Conservation (phyloP, 2,888 invertebrate genomes). For the Camponotus fellah region DNA sequence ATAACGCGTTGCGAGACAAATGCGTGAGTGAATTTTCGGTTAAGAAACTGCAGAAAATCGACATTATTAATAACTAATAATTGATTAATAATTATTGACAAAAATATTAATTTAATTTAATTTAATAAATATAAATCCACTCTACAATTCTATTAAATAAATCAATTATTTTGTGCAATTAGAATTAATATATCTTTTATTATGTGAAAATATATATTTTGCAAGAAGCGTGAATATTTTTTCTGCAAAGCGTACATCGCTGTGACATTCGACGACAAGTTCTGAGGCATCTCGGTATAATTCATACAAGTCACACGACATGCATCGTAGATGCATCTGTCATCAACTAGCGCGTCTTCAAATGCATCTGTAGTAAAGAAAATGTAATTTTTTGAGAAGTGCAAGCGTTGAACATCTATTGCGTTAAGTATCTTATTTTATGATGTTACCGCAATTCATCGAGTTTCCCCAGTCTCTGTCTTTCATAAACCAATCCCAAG, state of each 20-base stretch:
- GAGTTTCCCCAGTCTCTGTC: constrained; percentile 60
- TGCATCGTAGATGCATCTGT: constrained; percentile 72
- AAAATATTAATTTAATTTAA: not conserved
- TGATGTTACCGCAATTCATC: constrained; percentile 72
- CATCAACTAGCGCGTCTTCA: constrained; percentile 64
- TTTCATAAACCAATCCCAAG: constrained; percentile 76
- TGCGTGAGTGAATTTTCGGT: constrained; percentile 79
- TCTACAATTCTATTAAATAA: not conserved
- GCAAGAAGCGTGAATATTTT: constrained; percentile 14
- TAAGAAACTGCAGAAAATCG: constrained; percentile 79
- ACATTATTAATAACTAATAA: constrained; percentile 21
- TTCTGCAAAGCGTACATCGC: constrained; percentile 78
- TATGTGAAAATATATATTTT: not conserved
- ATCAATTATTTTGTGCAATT: not conserved
- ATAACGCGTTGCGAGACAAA: constrained; percentile 75
- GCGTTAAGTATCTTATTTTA: constrained; percentile 7
- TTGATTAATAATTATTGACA: not conserved
- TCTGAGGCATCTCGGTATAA: constrained; percentile 78
- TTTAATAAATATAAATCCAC: not conserved
- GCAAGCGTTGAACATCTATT: not conserved
- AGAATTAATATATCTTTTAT: not conserved
- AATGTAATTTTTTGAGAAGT: not conserved
- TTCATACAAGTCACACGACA: constrained; percentile 77
- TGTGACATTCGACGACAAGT: constrained; percentile 78
- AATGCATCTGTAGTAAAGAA: constrained; percentile 71